These are phyloP conservation scores for Oedothorax gibbosus DNA, from an alignment of 1,140 invertebrate genomes.

Conservation along the genomic window DNA sequence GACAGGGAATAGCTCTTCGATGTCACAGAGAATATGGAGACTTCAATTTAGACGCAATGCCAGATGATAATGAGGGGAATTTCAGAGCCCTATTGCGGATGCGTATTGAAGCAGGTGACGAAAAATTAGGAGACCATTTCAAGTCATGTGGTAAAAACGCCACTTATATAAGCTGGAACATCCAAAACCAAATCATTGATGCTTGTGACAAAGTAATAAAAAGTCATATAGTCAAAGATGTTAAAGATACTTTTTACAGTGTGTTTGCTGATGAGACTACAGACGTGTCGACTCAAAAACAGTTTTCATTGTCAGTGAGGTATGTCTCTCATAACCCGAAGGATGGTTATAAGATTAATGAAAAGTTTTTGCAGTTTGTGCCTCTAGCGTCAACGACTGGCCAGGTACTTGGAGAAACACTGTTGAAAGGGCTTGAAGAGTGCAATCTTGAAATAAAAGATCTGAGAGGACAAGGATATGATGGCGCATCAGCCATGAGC, in stretches of 20 bases:
- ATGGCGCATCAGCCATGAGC: conserved; percentile 11
- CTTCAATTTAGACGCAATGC: too few species aligned
- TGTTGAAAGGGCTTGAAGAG: background rate
- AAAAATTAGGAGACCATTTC: background rate
- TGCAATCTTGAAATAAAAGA: background rate
- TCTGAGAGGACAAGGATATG: conserved; percentile 21
- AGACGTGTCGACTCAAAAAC: background rate
- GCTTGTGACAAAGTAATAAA: background rate
- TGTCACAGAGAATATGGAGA: background rate
- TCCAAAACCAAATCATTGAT: conserved; percentile 7
- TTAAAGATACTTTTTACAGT: background rate
- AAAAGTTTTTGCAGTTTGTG: conserved; percentile 10
- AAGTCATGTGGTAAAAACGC: background rate
- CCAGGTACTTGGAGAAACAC: background rate
- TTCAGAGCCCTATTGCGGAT: background rate
- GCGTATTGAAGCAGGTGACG: background rate
- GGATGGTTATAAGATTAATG: background rate
- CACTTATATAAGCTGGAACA: background rate
- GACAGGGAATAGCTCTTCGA: background rate
- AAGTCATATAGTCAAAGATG: background rate
- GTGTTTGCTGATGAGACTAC: conserved; percentile 15
- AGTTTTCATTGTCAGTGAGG: background rate
- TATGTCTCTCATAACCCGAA: background rate
- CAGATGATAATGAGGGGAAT: too few species aligned
- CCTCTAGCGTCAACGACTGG: background rate